Conservation (phyloP, 2,888 invertebrate species). For the Colostygia pectinataria region DNA sequence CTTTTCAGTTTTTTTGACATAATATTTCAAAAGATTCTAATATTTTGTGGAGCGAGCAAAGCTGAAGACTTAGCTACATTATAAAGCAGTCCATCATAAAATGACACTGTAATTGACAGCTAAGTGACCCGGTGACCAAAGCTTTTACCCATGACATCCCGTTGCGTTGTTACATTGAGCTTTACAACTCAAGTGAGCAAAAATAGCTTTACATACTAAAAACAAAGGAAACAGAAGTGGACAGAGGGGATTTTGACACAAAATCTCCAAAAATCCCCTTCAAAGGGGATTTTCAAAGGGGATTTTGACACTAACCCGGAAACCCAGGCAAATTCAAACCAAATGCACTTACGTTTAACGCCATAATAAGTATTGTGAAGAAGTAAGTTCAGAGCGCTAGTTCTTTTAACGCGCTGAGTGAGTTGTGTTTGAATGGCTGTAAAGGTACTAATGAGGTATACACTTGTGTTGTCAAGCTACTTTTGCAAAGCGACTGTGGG, state of each 20-base stretch:
- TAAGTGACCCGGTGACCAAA: constrained; percentile 45
- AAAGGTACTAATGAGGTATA: constrained; percentile 7
- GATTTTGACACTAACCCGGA: too few relatives aligned
- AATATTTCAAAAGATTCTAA: too few relatives aligned
- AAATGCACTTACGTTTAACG: background rate
- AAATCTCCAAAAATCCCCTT: too few relatives aligned
- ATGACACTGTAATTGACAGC: constrained; percentile 53
- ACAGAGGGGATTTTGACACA: too few relatives aligned
- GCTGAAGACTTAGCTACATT: too few relatives aligned
- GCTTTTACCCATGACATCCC: constrained; percentile 45
- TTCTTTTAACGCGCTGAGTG: background rate
- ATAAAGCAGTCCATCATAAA: too few relatives aligned
- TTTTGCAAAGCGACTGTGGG: constrained; percentile 17
- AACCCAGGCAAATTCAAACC: background rate
- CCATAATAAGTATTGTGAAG: too few relatives aligned
- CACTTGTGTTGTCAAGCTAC: constrained; percentile 2
- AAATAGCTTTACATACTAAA: background rate
- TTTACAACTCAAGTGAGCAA: background rate
- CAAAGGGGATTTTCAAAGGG: too few relatives aligned
- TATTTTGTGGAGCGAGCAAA: too few relatives aligned
- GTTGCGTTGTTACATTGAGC: constrained; percentile 16
- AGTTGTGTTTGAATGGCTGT: background rate
- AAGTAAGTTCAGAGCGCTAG: background rate
- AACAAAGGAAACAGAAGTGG: too few relatives aligned
- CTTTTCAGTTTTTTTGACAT: too few relatives aligned